phyloP scores from a whole-genome alignment of 2,797 vertebrate species.

The Spea hammondii region DNA sequence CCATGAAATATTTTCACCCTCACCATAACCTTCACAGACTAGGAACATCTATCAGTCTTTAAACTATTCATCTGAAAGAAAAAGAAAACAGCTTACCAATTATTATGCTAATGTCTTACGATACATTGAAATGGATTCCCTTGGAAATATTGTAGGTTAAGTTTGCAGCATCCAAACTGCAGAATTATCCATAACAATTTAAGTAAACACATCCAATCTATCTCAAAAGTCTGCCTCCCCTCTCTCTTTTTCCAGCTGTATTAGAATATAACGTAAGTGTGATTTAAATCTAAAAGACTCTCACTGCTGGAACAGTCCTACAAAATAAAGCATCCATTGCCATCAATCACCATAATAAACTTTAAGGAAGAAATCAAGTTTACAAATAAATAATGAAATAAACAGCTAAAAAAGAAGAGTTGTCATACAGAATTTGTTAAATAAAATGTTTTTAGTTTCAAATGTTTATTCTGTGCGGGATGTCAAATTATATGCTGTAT shows the following conservation, averaged over 20 bases:
- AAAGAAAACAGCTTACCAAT: slow-evolving; percentile 70
- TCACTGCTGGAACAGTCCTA: not conserved
- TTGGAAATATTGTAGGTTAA: slow-evolving; percentile 69
- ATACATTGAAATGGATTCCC: slow-evolving; percentile 78
- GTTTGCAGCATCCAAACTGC: slow-evolving; percentile 63
- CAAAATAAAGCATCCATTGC: not conserved
- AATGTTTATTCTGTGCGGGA: too few species aligned
- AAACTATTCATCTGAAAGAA: slow-evolving; percentile 81
- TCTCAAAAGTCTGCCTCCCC: slow-evolving; percentile 15
- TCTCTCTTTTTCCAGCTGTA: not conserved
- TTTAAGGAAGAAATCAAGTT: too few species aligned
- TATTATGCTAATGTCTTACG: slow-evolving; percentile 85
- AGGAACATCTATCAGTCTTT: slow-evolving; percentile 81
- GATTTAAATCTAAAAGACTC: not conserved
- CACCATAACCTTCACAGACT: slow-evolving; percentile 76
- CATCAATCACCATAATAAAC: too few species aligned
- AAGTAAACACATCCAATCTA: slow-evolving; percentile 49
- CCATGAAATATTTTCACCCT: slow-evolving; percentile 81
- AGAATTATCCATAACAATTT: slow-evolving; percentile 68
- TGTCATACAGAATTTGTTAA: too few species aligned
- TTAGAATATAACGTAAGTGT: not conserved
- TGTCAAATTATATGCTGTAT: too few species aligned
- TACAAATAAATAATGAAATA: too few species aligned
- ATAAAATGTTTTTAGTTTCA: too few species aligned
- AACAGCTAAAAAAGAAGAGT: too few species aligned